A percentile compares a stretch with the other conserved stretches of the same genome.
Evolutionary conservation across 2,888 invertebrate species (phyloP).

Genomic region (Cephonodes hylas): DNA sequence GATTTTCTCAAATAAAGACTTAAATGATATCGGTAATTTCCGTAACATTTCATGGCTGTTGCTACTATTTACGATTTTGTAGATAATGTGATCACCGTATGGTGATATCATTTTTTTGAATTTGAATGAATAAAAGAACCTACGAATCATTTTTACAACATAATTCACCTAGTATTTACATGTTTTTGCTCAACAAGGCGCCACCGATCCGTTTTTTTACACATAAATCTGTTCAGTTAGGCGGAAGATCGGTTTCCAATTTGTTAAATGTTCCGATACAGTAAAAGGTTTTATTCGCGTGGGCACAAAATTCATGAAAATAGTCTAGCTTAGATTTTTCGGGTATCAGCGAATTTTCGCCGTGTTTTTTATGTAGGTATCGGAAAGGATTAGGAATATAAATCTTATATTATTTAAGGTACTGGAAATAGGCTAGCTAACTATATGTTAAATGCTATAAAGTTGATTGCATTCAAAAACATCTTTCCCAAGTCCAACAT

Average conservation of each 20-base stretch:
- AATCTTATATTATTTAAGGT: neutral
- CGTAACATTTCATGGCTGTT: constrained; percentile 3
- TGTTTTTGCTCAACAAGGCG: neutral
- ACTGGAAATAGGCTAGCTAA: too few relatives aligned
- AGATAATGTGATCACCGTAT: too few relatives aligned
- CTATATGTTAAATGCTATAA: too few relatives aligned
- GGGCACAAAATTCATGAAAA: neutral
- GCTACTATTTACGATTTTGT: neutral
- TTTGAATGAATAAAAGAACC: too few relatives aligned
- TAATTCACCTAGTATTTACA: neutral
- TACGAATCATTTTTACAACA: neutral
- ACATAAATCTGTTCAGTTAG: constrained; percentile 10
- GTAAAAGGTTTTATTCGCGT: constrained; percentile 6
- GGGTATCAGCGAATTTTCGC: neutral
- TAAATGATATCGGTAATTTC: neutral
- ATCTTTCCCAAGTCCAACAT: too few relatives aligned
- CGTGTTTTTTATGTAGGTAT: neutral
- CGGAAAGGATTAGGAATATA: neutral
- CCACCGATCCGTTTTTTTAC: neutral
- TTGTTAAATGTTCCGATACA: constrained; percentile 8
- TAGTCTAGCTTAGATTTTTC: neutral
- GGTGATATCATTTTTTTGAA: too few relatives aligned
- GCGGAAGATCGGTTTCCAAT: constrained; percentile 10
- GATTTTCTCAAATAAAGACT: neutral
- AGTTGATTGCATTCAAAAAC: too few relatives aligned